phyloP scores from a whole-genome alignment of 2,797 vertebrate genomes.

The Champsocephalus gunnari region DNA sequence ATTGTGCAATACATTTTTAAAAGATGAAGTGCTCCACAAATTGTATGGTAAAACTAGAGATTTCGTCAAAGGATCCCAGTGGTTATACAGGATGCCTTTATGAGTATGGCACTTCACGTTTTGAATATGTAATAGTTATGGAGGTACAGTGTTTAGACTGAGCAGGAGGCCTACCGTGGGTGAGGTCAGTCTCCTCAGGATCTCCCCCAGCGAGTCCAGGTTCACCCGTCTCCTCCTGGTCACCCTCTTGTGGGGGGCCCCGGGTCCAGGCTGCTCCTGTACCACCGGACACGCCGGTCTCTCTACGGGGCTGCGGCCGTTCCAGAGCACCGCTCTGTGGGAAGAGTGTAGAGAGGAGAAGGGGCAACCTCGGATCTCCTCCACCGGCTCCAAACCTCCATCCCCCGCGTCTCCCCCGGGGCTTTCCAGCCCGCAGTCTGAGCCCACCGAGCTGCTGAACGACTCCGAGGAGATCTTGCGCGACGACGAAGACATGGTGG shows the following conservation, averaged over 20 bases:
- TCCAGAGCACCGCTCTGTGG: slow-evolving; percentile 89
- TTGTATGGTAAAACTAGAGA: neutral
- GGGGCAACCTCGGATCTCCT: slow-evolving; percentile 78
- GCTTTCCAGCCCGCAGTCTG: slow-evolving; percentile 92
- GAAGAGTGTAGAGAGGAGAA: slow-evolving; percentile 82
- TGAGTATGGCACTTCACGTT: slow-evolving; percentile 1
- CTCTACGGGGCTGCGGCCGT: slow-evolving; percentile 90
- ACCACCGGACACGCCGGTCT: slow-evolving; percentile 76
- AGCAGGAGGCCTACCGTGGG: slow-evolving; percentile 89
- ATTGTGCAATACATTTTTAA: neutral
- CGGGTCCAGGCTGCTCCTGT: slow-evolving; percentile 62
- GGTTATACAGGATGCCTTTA: neutral
- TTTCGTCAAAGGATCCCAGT: neutral
- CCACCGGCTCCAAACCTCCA: slow-evolving; percentile 65
- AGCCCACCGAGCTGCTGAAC: slow-evolving; percentile 96
- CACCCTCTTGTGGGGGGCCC: slow-evolving; percentile 74
- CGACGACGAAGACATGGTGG: slow-evolving; percentile 87
- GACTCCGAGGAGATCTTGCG: slow-evolving; percentile 98
- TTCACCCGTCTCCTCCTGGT: slow-evolving; percentile 92
- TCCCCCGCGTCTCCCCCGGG: slow-evolving; percentile 87
- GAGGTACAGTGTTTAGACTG: neutral
- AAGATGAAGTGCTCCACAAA: neutral
- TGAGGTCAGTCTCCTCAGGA: slow-evolving; percentile 92
- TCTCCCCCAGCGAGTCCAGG: slow-evolving; percentile 96
- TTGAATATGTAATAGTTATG: neutral